phyloP scores from a whole-genome alignment of 2,113 vertebrate species.

The Dolichallabes microphthalmus region DNA sequence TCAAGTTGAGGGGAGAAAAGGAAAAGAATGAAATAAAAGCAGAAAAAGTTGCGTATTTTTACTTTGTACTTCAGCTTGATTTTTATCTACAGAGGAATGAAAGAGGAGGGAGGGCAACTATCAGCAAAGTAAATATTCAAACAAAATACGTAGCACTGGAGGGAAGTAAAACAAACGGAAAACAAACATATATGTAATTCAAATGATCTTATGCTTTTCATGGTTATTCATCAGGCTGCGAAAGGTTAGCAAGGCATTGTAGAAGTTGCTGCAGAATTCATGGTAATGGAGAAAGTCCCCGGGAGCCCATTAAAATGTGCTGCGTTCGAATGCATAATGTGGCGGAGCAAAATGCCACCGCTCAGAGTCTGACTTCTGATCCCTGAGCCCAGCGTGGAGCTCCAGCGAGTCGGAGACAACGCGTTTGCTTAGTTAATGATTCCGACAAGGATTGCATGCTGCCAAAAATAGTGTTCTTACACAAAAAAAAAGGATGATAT shows the following conservation, averaged over 20 bases:
- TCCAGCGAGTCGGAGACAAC: constrained; percentile 6
- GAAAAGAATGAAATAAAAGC: not conserved
- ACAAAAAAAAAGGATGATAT: constrained; percentile 51
- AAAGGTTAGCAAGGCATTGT: constrained; percentile 10
- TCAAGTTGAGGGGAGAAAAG: not conserved
- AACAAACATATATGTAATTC: constrained; percentile 25
- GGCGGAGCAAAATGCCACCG: constrained; percentile 30
- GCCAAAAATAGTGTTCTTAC: constrained; percentile 60
- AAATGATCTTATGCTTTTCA: not conserved
- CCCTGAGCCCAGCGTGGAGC: not conserved
- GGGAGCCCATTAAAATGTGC: constrained; percentile 38
- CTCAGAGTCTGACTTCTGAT: constrained; percentile 35
- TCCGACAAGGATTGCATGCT: constrained; percentile 48
- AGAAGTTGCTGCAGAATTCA: constrained; percentile 1
- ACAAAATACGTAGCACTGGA: not conserved
- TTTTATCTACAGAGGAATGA: not conserved
- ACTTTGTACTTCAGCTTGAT: not conserved
- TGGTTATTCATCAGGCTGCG: constrained; percentile 26
- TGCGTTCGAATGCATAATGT: constrained; percentile 34
- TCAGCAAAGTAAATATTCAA: constrained; percentile 3
- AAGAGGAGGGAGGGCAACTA: not conserved
- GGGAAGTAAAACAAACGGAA: not conserved
- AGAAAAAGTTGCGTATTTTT: not conserved
- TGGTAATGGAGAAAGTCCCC: constrained; percentile 32
- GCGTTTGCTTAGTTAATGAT: constrained; percentile 48